Base-by-base conservation (phyloP, 2,113 vertebrate genomes). In the Spea bombifrons region DNA sequence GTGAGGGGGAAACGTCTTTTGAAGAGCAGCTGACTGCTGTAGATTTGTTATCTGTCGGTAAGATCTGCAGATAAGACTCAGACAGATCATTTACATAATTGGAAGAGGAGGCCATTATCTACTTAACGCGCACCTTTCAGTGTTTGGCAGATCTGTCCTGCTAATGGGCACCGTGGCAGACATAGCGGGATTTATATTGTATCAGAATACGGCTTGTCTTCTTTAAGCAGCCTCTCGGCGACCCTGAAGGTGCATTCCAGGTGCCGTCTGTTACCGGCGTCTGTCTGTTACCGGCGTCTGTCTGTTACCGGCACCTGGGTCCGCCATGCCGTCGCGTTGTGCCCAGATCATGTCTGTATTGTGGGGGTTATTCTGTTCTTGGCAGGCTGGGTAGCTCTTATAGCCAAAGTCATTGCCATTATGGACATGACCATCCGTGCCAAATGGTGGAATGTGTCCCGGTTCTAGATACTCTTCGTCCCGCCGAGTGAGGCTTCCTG, bases 71-170 rank as follows among this genome's bases (percentile, higher is more conserved):
- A 71, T 50, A 52, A 10, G 57, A 9, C 76, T 63, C 12, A 64
- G 68, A 71, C 68, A 17, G 48, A 61, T 78, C 57, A 71, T 72
- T 66, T 53, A 78, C 59, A 78, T 52, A 49, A 12, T 12, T 8
- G 53, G 3, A 10, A 30, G 5, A 30, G 5, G 43, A 12, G n/a
- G 46, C 48, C 48, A 78, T 55, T 71, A 53, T 73, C 48, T 79
- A 4, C 12, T 10, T 44, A 53, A 3, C n/a, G 16, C 59, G 17
- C 69, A 66, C 76, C 47, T 69, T 66, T 43, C 57, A 7, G 55
- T 59, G 75, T 71, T 63, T 77, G 67, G 46, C 3, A 17, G 52
- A n/a, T 45, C 17, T 64, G 46, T 71, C 67, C 76, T n/a, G 5
- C 5, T 78, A 78, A 64, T 71, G 76, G 47, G 44, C 66, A 71